Evolutionary conservation across 2,797 vertebrate species (phyloP).

Genomic region (Falco biarmicus): DNA sequence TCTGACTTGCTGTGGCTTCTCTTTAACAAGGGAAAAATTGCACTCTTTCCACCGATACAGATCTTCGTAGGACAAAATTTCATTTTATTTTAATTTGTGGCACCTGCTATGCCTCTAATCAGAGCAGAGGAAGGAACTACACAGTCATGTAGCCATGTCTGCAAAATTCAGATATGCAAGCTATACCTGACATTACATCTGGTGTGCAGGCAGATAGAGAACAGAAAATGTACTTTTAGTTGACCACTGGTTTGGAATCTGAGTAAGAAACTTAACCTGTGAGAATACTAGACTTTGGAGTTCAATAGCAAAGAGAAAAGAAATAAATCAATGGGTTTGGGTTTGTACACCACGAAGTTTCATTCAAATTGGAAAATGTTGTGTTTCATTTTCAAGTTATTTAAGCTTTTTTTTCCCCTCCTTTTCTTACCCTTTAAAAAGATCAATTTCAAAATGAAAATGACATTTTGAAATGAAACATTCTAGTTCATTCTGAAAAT

Average conservation of each 20-base stretch:
- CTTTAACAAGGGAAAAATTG: not conserved
- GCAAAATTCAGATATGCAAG: not conserved
- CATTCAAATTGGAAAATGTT: not conserved
- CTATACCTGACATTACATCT: rapidly evolving
- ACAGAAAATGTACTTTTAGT: not conserved
- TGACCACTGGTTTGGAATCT: not conserved
- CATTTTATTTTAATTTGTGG: not conserved
- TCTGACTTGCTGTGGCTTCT: not conserved
- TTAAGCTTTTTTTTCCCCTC: not conserved
- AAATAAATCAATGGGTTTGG: not conserved
- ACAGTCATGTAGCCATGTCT: not conserved
- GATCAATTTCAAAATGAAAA: constrained; percentile 69
- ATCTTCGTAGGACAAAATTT: not conserved
- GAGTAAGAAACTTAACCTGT: not conserved
- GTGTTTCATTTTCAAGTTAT: constrained; percentile 42
- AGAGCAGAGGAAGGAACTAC: not conserved
- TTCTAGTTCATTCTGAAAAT: constrained; percentile 56
- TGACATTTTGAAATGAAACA: constrained; percentile 66
- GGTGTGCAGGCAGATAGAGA: not conserved
- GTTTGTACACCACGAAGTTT: not conserved
- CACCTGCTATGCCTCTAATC: not conserved
- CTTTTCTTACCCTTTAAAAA: constrained; percentile 62
- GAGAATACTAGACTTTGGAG: not conserved
- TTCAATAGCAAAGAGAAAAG: not conserved
- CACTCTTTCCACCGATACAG: not conserved